Base-by-base conservation (phyloP, 2,888 invertebrate genomes). In the Phaonia tiefii region DNA sequence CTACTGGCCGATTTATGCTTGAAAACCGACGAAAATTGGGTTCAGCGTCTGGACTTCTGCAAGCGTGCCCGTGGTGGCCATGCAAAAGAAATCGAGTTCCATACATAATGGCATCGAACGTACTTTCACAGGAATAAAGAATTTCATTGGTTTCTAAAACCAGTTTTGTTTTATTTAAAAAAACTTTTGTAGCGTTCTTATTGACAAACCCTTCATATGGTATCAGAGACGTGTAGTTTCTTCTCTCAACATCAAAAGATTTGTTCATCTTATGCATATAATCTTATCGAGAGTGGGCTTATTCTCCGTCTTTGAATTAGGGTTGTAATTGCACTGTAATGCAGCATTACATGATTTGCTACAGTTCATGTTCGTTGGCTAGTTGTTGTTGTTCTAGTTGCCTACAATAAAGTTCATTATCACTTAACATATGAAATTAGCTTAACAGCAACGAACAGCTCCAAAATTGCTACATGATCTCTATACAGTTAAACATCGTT, bases 201-300 rank as follows among this genome's bases (percentile, higher is more conserved):
- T 39, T 11, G 17, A 7, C 42, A 49, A 26, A 31, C 31, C 26
- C 15, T 11, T n/a, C n/a, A 46, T n/a, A 15, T 46, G 4, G 17
- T 46, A 7, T 17, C n/a, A 49, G 15, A 25, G 49, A 31, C 8
- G 51, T 26, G 11, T 37, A 46, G 37, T 17, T 5, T 42, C 2
- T 31, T 22, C n/a, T n/a, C n/a, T n/a, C n/a, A n/a, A n/a, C n/a
- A n/a, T n/a, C n/a, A n/a, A n/a, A n/a, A n/a, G n/a, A n/a, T 67
- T 77, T 72, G 26, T 51, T 7, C 25, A 54, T 73, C 42, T 44
- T 63, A 31, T 69, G 60, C 44, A n/a, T 67, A 63, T 73, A 78
- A 73, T 78, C 60, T 73, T 85, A 86, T 83, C 31, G 83, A 84
- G 85, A 85, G 86, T 88, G 88, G 87, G 87, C 8, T 51, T 15